phyloP scores from a whole-genome alignment of 2,888 invertebrate species.

The Ennomos fuscantarius region DNA sequence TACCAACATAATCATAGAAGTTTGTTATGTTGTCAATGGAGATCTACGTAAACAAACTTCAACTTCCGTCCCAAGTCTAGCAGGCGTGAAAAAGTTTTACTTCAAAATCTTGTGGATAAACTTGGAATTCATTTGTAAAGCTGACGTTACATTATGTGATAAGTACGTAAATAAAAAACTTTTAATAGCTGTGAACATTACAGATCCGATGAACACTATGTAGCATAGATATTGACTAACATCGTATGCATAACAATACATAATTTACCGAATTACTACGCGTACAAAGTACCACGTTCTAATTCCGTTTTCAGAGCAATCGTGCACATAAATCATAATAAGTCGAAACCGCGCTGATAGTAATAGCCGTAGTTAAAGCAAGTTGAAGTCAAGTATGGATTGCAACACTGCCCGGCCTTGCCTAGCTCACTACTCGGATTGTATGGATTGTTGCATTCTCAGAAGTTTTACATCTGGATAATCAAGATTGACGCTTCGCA shows the following conservation, averaged over 20 bases:
- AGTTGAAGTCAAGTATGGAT: conserved; percentile 30
- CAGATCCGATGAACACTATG: too few species aligned
- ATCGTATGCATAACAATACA: conserved; percentile 23
- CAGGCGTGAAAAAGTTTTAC: too few species aligned
- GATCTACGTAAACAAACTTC: too few species aligned
- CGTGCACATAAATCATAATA: conserved; percentile 39
- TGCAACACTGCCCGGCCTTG: conserved; percentile 47
- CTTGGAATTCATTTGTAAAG: too few species aligned
- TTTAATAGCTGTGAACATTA: too few species aligned
- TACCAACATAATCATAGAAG: too few species aligned
- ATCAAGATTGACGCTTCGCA: conserved; percentile 41
- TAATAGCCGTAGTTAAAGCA: conserved; percentile 30
- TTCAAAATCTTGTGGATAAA: too few species aligned
- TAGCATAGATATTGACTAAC: conserved; percentile 7
- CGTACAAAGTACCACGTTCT: conserved; percentile 25
- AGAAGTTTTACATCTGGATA: conserved; percentile 34
- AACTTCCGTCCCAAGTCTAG: too few species aligned
- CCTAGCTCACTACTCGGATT: conserved; percentile 25
- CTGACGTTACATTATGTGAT: too few species aligned
- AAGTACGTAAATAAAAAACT: too few species aligned
- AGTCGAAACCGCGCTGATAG: conserved; percentile 32
- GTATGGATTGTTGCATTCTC: conserved; percentile 45
- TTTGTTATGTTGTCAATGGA: too few species aligned
- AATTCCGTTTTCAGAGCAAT: conserved; percentile 35
- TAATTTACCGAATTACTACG: conserved; percentile 19